Conservation (phyloP, 2,797 vertebrate genomes). For the Pangasius macronema region DNA sequence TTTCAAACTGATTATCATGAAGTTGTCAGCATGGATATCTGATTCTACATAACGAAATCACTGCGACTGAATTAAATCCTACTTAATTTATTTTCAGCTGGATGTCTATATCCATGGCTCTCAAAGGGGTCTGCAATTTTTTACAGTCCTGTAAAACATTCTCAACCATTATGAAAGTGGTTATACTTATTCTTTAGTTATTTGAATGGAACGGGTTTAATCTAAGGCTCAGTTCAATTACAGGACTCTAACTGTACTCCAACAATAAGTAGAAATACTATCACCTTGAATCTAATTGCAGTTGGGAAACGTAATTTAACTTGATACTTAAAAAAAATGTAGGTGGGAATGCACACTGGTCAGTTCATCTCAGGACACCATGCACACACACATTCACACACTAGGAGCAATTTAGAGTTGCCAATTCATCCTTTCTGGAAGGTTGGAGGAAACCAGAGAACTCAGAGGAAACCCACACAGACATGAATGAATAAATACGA, state of each 20-base stretch:
- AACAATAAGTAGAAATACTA: not conserved
- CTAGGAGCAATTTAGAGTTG: not conserved
- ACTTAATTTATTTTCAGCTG: not conserved
- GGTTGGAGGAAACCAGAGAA: not conserved
- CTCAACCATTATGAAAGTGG: not conserved
- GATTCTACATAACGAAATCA: not conserved
- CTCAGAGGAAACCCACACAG: not conserved
- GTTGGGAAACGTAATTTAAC: not conserved
- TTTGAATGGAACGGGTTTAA: not conserved
- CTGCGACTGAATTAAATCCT: not conserved
- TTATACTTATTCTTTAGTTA: conserved; percentile 1
- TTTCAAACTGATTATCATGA: not conserved
- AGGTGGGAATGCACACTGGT: not conserved
- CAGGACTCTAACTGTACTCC: not conserved
- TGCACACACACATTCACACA: not conserved
- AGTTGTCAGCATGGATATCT: not conserved
- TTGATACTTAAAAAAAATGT: not conserved
- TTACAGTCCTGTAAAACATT: not conserved
- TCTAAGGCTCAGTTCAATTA: not conserved
- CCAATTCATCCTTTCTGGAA: not conserved
- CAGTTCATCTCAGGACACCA: not conserved
- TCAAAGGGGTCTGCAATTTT: not conserved
- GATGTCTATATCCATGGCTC: not conserved
- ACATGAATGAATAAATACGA: not conserved
- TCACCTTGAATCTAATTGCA: not conserved